These are phyloP conservation scores for Aphelocoma coerulescens DNA, from an alignment of 2,113 vertebrate species.

Conservation along the genomic window DNA sequence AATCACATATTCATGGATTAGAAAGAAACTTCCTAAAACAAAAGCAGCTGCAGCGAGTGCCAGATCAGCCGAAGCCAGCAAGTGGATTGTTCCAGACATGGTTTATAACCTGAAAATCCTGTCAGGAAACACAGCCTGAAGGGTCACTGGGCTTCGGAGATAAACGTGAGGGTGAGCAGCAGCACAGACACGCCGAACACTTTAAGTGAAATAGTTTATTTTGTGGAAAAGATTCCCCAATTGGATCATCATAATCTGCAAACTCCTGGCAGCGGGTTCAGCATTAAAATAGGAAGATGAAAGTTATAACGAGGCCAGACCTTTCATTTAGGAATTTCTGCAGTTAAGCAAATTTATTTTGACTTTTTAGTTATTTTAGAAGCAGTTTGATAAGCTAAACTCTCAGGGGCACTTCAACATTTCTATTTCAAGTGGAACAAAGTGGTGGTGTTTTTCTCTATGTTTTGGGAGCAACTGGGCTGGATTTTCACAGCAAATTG, in stretches of 20 bases:
- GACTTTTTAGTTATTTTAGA: neutral
- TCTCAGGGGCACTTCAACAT: neutral
- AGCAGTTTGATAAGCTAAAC: neutral
- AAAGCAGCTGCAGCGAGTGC: neutral
- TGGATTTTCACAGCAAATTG: neutral
- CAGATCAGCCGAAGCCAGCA: neutral
- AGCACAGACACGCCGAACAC: neutral
- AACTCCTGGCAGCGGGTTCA: neutral
- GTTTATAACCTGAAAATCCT: neutral
- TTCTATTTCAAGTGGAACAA: neutral
- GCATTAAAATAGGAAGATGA: neutral
- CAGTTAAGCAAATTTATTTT: neutral
- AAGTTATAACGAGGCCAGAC: neutral
- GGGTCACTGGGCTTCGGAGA: neutral
- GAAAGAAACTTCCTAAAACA: neutral
- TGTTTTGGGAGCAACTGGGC: neutral
- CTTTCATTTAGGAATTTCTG: neutral
- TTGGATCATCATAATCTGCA: conserved; percentile 3
- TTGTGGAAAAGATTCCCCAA: neutral
- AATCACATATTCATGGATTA: neutral
- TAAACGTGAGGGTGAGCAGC: neutral
- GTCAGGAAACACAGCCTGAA: neutral
- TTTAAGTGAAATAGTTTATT: neutral
- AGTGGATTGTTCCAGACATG: neutral
- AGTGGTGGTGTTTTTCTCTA: neutral